Base-by-base conservation (phyloP, 2,797 vertebrate genomes). In the Silurus aristotelis region DNA sequence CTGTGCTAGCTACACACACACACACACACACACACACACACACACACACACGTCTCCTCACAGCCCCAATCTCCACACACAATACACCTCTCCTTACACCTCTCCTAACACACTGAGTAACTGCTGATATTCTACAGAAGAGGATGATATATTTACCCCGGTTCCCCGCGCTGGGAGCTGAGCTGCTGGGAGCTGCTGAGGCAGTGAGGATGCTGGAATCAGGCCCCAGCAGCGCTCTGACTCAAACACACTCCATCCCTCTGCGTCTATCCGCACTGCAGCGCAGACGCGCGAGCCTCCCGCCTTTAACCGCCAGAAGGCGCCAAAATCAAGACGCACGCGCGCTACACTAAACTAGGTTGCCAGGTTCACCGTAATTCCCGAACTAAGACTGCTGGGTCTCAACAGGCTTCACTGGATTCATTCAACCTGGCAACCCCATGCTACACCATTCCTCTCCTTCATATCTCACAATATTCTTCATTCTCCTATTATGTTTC, bases 231-330 rank as follows among this genome's bases (percentile, higher is more conserved):
- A 20, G 13, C 12, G 43, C 9, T 10, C 48, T 84, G 9, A 52
- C 48, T 52, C 48, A 52, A 52, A 52, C 48, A 52, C 48, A 52
- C 48, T 52, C 48, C 10, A 52, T 89, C 91, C 90, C 84, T 89
- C 89, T 88, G 89, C 87, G 91, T 93, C 94, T 94, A 92, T 95
- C 94, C 95, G 95, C 95, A 96, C 92, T 95, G 95, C 95, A 96
- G 95, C 93, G 78, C 89, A 71, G 64, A 7, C 80, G 76, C 83
- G 2, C 70, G 86, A 52, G 27, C 19, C 43, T 82, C 48, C 48
- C 48, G 52, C 66, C 25, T 38, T 8, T 52, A 82, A 13, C 80
- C 80, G 9, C 48, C 66, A 82, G 80, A 60, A 4, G 66, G 80
- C 66, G 80, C 25, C 67, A 70, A 58, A 82, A 58, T 38, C 25